Evolutionary conservation across 2,797 vertebrate species (phyloP).

Genomic region (Alfaro cultratus): DNA sequence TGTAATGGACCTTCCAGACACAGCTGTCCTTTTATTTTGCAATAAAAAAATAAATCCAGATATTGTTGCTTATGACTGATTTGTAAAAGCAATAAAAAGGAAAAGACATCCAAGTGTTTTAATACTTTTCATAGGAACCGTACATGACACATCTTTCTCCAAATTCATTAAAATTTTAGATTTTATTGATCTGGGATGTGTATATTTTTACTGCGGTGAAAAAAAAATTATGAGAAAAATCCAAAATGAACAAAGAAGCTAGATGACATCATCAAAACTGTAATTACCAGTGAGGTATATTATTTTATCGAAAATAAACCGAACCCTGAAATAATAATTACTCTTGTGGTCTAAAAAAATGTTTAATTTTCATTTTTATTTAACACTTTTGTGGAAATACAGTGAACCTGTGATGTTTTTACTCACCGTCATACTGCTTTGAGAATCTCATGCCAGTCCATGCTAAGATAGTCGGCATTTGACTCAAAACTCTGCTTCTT

Average conservation of each 20-base stretch:
- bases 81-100: background rate
- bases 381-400: background rate
- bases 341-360: background rate
- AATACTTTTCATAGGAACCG: background rate
- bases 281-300: background rate
- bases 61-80: background rate
- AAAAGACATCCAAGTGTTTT: background rate
- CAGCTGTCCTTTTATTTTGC: background rate
- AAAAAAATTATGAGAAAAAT: background rate
- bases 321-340: background rate
- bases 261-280: background rate
- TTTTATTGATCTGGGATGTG: background rate
- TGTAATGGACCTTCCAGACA: background rate
- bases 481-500: constrained; percentile 23
- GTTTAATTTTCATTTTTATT: background rate
- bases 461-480: background rate
- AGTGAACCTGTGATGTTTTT: background rate
- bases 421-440: background rate
- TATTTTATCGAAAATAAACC: background rate
- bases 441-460: background rate
- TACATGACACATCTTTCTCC: background rate
- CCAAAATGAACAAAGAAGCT: background rate
- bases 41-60: background rate
- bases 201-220: background rate
- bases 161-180: background rate